These are phyloP conservation scores for Dendrocopos noguchii DNA, from an alignment of 2,113 vertebrate genomes.

Conservation along the genomic window DNA sequence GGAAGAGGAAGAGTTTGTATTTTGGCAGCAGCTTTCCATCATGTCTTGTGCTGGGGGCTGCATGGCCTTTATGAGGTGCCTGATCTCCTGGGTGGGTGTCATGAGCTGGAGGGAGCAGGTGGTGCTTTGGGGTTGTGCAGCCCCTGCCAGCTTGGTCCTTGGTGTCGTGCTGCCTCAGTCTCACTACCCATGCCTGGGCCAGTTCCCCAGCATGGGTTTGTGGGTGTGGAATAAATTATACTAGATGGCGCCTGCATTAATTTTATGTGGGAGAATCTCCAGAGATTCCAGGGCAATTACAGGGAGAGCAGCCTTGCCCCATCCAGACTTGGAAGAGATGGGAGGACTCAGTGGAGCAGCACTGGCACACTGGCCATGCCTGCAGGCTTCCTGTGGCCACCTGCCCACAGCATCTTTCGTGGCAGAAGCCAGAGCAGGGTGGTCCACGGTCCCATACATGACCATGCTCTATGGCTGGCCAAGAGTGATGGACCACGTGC, in stretches of 20 bases:
- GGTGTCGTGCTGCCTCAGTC: rapidly evolving
- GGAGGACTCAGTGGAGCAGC: background rate
- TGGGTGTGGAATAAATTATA: conserved; percentile 37
- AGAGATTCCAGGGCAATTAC: conserved; percentile 35
- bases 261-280: conserved; percentile 58
- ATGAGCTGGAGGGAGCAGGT: background rate
- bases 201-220: background rate
- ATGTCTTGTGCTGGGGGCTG: rapidly evolving
- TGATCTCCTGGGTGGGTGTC: background rate
- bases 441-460: rapidly evolving
- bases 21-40: background rate
- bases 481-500: rapidly evolving
- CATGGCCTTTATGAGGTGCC: rapidly evolving
- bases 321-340: rapidly evolving
- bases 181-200: background rate
- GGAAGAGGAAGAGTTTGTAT: background rate
- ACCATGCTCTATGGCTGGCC: rapidly evolving
- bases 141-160: background rate
- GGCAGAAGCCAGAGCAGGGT: background rate
- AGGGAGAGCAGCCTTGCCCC: background rate
- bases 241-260: conserved; percentile 47
- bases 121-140: rapidly evolving
- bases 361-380: rapidly evolving
- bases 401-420: rapidly evolving
- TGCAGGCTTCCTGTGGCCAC: background rate